Evolutionary conservation across 2,888 invertebrate species (phyloP), one percentile per base, ranked within the genome.

Genomic region (Patella depressa): DNA sequence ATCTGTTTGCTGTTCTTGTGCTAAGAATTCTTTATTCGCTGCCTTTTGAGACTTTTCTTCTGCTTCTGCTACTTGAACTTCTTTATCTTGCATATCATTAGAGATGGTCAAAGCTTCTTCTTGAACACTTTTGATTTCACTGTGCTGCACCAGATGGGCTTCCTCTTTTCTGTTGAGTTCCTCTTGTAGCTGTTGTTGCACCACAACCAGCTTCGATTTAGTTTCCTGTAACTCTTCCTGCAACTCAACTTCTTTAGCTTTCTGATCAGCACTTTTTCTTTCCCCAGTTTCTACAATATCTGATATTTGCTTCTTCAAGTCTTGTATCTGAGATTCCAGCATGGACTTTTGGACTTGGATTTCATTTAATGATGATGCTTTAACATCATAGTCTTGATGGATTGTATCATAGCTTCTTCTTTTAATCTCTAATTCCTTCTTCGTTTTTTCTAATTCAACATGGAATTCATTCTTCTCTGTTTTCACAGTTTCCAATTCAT

Each of bases 401-500:
- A 82, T 78, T 17, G 76, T 71, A 73, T 83, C 84, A 75, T 78
- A 80, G 70, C 73, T 80, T 77, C 81, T 82, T 70, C 79, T 83
- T 79, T 86, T 86, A 74, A 83, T 86, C 75, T 85, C 86, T 45
- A 87, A 81, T 17, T 86, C 84, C 70, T 82, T 82, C 72, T 75
- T 83, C n/a, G 84, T 77, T 29, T 73, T 77, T 69, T 88, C 87
- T 29, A 89, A 75, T 72, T 87, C 84, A 54, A 85, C 84, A 53
- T 78, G 59, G 57, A 86, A 76, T 72, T 80, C 76, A 71, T 77
- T 78, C 57, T 87, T 87, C 34, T 85, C 86, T 7, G 81, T 76
- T 74, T 85, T 81, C 12, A 86, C 80, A n/a, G 85, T 82, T 59
- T 87, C 82, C 65, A 90, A 84, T 57, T 91, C 89, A 53, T 81